Evolutionary conservation across 2,888 invertebrate species (phyloP), one percentile per base, ranked within the genome.

Genomic region (Idaea aversata): DNA sequence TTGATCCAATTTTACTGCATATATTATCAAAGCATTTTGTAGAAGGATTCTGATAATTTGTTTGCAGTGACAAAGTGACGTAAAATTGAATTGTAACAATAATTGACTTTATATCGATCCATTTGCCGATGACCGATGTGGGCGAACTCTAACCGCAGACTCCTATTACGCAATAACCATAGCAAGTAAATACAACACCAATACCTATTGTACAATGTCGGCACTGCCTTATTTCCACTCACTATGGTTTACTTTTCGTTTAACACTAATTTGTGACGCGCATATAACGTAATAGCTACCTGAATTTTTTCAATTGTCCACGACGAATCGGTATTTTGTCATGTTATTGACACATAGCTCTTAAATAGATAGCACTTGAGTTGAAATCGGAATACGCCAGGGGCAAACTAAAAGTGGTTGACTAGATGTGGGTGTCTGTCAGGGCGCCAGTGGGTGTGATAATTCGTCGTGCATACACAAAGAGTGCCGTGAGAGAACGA

Each of bases 401-500:
- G 70, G 70, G 77, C 75, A 75, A 79, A 80, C 63, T 63, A 63
- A 65, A 79, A 78, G 75, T 82, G 78, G 77, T 77, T 82, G 80
- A 81, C 76, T 75, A 70, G 80, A 81, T 80, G 82, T 82, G 76
- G 87, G 87, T 85, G 89, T 88, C 77, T 85, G 89, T 88, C 77
- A 71, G 81, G 87, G 86, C 87, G 90, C 86, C 82, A 76, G 72
- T 91, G 88, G 92, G 91, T 85, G 91, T 90, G 91, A 90, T 93
- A 93, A 93, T 92, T 89, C 88, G 83, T 84, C 84, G 82, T 77
- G 88, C 85, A 92, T 83, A 91, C 88, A 90, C 81, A 84, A 84
- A 88, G 86, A 82, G 86, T 88, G 86, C 88, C 91, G 91, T 92
- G 91, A 88, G 91, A 89, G 85, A 87, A 83, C 83, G 85, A 84